phyloP scores from a whole-genome alignment of 2,113 vertebrate species.

The Addax nasomaculatus region DNA sequence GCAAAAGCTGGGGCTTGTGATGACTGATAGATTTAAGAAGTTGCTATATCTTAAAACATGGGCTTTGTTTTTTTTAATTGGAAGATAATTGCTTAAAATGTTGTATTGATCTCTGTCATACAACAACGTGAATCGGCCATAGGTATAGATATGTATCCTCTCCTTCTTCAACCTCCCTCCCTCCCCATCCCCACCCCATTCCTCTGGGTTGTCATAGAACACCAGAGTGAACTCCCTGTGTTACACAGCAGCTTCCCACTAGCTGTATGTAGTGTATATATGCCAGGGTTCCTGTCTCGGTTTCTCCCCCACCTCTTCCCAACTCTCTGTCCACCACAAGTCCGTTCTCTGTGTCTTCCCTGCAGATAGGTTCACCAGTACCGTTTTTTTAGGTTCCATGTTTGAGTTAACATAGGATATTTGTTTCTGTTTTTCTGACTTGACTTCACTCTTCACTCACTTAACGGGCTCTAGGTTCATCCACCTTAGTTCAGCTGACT shows the following conservation, averaged over 20 bases:
- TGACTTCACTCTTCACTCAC: neutral
- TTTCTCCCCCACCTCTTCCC: neutral
- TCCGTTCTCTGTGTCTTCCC: neutral
- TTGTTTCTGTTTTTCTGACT: neutral
- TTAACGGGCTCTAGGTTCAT: neutral
- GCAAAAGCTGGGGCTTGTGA: neutral
- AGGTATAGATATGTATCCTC: neutral
- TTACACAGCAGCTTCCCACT: neutral
- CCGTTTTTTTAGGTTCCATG: neutral
- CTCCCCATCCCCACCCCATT: neutral
- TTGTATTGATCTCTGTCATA: neutral
- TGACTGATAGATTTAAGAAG: conserved; percentile 15
- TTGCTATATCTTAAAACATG: neutral
- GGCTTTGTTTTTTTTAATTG: neutral
- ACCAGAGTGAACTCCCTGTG: neutral
- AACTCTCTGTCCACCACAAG: neutral
- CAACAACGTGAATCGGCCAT: neutral
- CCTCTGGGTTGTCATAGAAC: neutral
- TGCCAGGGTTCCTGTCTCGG: neutral
- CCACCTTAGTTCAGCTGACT: neutral
- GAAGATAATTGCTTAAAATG: neutral
- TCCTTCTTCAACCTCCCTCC: neutral
- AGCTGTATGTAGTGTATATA: neutral
- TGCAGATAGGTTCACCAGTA: neutral
- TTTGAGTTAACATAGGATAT: neutral